phyloP scores from a whole-genome alignment of 2,797 vertebrate species.

The Sebastes itinus region DNA sequence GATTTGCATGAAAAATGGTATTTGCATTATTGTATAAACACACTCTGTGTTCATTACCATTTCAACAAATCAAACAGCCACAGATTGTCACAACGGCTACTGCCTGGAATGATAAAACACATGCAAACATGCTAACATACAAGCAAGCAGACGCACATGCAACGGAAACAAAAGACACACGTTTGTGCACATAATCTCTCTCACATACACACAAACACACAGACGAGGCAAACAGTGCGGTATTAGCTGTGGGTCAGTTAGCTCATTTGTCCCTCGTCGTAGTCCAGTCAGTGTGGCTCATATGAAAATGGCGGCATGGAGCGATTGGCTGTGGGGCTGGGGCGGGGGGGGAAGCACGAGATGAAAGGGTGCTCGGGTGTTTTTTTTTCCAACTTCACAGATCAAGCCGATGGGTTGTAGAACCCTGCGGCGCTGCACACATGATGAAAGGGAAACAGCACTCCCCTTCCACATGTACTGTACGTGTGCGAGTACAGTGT shows the following conservation, averaged over 20 bases:
- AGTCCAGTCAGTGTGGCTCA: constrained; percentile 35
- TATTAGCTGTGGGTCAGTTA: constrained; percentile 62
- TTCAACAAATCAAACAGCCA: constrained; percentile 31
- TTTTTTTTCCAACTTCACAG: constrained; percentile 66
- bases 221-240: constrained; percentile 13
- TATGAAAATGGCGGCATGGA: constrained; percentile 52
- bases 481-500: neutral
- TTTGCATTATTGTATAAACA: constrained; percentile 41
- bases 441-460: constrained; percentile 76
- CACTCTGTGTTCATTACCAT: constrained; percentile 8
- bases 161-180: neutral
- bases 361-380: constrained; percentile 71
- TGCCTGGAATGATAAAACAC: constrained; percentile 9
- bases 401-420: constrained; percentile 76
- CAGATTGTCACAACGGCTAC: neutral
- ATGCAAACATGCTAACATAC: neutral
- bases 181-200: neutral
- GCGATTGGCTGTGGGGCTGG: constrained; percentile 53
- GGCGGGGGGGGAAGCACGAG: constrained; percentile 11
- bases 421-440: constrained; percentile 67
- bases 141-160: constrained; percentile 1
- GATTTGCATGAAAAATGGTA: constrained; percentile 36
- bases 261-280: constrained; percentile 60
- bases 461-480: constrained; percentile 36
- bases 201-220: neutral